A percentile compares a stretch with the other conserved stretches of the same genome.
Conservation (phyloP, 2,797 vertebrate species). For the Babyrousa celebensis region DNA sequence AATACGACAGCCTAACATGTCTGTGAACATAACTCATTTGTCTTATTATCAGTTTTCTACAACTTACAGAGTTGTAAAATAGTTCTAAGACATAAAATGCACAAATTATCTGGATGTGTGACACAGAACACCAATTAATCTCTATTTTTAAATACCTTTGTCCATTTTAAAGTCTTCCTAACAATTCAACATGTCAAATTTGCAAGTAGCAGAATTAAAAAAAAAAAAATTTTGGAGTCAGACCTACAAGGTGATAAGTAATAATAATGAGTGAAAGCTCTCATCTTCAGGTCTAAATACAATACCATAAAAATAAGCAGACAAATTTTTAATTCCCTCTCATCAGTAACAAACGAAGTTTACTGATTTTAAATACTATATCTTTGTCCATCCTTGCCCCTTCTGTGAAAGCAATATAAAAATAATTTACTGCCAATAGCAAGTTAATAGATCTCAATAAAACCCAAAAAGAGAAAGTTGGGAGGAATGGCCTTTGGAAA, state of each 20-base stretch:
- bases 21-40: not conserved
- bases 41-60: not conserved
- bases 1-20: not conserved
- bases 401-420: constrained; percentile 27
- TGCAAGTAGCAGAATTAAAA: not conserved
- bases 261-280: not conserved
- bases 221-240: not conserved
- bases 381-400: rapidly evolving
- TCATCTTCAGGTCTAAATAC: not conserved
- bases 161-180: not conserved
- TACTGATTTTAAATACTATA: not conserved
- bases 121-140: not conserved
- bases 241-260: not conserved
- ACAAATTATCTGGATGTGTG: not conserved
- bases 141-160: not conserved
- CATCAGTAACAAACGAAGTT: not conserved
- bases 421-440: not conserved
- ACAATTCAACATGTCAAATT: not conserved
- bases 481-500: not conserved
- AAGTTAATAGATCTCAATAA: constrained; percentile 21
- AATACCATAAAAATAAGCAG: not conserved
- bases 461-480: not conserved
- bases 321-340: not conserved
- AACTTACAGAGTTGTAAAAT: not conserved
- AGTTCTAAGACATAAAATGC: not conserved